Conservation (phyloP, 2,113 vertebrate species). For the Azemiops feae region DNA sequence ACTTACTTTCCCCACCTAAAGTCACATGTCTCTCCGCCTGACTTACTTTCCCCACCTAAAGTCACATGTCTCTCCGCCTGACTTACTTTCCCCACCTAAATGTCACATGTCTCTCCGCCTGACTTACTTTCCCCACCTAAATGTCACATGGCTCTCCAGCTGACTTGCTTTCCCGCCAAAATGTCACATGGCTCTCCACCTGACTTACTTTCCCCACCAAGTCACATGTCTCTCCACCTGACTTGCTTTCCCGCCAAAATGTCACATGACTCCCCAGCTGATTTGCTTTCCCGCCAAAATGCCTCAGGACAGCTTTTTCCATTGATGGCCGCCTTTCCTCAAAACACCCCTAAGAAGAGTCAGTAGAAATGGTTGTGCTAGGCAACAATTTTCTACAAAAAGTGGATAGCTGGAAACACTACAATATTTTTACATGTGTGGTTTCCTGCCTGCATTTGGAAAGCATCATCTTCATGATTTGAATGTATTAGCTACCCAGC, state of each 20-base stretch:
- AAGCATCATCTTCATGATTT: background rate
- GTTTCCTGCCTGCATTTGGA: background rate
- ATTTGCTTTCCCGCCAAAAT: background rate
- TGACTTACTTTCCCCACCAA: too few species aligned
- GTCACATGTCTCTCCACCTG: too few species aligned
- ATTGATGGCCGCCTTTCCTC: background rate
- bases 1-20: too few species aligned
- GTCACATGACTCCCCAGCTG: background rate
- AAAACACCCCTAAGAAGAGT: background rate
- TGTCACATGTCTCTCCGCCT: too few species aligned
- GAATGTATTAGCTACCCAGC: background rate
- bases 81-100: background rate
- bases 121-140: too few species aligned
- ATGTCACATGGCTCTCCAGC: too few species aligned
- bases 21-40: too few species aligned
- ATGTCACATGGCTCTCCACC: too few species aligned
- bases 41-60: too few species aligned
- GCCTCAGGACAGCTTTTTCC: background rate
- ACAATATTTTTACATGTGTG: background rate
- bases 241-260: too few species aligned
- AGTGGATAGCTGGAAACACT: background rate
- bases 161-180: too few species aligned
- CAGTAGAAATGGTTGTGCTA: background rate
- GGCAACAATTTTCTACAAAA: background rate
- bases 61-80: fast-evolving